phyloP scores from a whole-genome alignment of 2,888 invertebrate genomes.

The Rhagophthalmus giganteus region DNA sequence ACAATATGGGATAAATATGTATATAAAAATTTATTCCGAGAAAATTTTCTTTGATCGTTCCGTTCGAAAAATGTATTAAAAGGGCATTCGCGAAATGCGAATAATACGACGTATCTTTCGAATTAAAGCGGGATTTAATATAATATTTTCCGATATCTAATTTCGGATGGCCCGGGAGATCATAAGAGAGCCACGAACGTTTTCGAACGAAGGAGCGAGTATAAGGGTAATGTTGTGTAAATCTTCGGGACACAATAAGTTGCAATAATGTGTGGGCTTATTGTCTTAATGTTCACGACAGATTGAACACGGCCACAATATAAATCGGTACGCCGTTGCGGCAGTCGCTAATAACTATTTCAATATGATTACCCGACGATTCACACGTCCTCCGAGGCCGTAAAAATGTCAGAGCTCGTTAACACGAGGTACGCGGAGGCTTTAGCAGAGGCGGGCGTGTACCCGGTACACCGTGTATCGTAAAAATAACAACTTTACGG shows the following conservation, averaged over 20 bases:
- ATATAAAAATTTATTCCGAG: slow-evolving; percentile 8
- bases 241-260: slow-evolving; percentile 44
- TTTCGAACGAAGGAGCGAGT: slow-evolving; percentile 11
- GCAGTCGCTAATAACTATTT: slow-evolving; percentile 34
- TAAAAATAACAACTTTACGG: slow-evolving; percentile 35
- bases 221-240: slow-evolving; percentile 33
- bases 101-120: too few relatives aligned
- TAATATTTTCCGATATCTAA: too few relatives aligned
- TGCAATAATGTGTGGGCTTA: slow-evolving; percentile 47
- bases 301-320: slow-evolving; percentile 50
- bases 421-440: slow-evolving; percentile 16
- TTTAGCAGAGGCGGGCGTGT: slow-evolving; percentile 11
- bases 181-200: too few relatives aligned
- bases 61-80: not conserved
- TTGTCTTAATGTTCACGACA: slow-evolving; percentile 51
- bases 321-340: slow-evolving; percentile 41
- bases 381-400: slow-evolving; percentile 37
- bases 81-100: not conserved
- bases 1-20: slow-evolving; percentile 7
- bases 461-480: slow-evolving; percentile 21
- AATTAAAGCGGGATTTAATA: too few relatives aligned
- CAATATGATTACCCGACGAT: slow-evolving; percentile 35
- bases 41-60: not conserved
- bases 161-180: too few relatives aligned
- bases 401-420: slow-evolving; percentile 37